Conservation (phyloP, 2,113 vertebrate genomes). For the Nannospalax galili region DNA sequence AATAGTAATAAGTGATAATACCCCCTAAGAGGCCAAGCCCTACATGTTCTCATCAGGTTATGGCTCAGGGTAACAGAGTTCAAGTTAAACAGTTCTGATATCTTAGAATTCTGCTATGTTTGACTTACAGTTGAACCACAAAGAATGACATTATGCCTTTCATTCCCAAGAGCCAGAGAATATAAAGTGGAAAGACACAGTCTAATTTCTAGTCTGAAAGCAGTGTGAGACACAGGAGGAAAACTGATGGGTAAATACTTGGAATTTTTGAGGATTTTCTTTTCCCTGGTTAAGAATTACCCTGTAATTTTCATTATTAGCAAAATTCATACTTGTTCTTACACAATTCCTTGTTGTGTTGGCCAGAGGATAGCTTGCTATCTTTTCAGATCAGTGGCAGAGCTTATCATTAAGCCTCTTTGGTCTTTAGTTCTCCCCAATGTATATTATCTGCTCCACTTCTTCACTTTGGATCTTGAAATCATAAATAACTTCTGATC, state of each 20-base stretch:
- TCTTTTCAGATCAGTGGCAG: background rate
- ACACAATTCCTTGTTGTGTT: background rate
- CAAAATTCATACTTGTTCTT: background rate
- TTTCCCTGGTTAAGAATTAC: background rate
- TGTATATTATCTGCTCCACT: background rate
- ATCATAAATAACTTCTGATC: background rate
- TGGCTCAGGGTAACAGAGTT: background rate
- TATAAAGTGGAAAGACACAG: background rate
- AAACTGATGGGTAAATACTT: conserved; percentile 14
- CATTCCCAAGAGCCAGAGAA: conserved; percentile 14
- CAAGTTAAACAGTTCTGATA: background rate
- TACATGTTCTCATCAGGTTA: background rate
- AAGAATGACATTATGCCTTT: background rate
- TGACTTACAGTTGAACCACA: conserved; percentile 25
- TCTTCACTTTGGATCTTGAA: background rate
- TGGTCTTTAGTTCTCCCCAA: background rate
- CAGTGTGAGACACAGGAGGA: background rate
- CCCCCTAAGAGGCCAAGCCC: background rate
- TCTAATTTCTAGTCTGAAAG: conserved; percentile 20
- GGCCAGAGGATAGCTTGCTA: background rate
- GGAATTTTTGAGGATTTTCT: conserved; percentile 34
- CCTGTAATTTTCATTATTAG: background rate
- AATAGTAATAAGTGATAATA: background rate
- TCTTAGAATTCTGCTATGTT: conserved; percentile 35
- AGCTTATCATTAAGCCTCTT: conserved; percentile 26